phyloP scores from a whole-genome alignment of 2,113 vertebrate genomes.

The Gnathonemus echidnorhynchus region DNA sequence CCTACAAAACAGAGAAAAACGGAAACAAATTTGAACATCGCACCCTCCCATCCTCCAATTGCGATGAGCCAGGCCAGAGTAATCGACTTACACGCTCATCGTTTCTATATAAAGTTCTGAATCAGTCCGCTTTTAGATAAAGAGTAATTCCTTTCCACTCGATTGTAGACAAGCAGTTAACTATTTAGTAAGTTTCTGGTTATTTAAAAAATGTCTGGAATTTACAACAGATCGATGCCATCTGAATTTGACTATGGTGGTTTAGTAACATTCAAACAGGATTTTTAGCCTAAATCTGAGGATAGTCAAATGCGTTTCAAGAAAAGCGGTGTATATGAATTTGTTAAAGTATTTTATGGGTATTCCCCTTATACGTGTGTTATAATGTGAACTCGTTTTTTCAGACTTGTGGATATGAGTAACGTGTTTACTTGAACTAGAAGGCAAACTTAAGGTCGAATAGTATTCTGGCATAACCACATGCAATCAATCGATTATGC shows the following conservation, averaged over 20 bases:
- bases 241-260: neutral
- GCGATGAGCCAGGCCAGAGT: neutral
- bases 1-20: conserved; percentile 10
- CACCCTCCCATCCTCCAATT: conserved; percentile 35
- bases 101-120: neutral
- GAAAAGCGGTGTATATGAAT: neutral
- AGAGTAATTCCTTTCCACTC: neutral
- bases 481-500: neutral
- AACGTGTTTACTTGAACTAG: neutral
- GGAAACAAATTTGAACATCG: conserved; percentile 39
- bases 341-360: neutral
- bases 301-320: neutral
- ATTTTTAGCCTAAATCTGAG: neutral
- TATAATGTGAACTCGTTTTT: neutral
- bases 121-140: neutral
- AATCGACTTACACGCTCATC: neutral
- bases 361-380: neutral
- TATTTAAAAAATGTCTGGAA: neutral
- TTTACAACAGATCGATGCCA: neutral
- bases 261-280: neutral
- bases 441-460: neutral
- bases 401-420: neutral
- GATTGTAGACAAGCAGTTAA: neutral
- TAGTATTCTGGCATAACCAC: neutral
- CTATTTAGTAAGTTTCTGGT: neutral